Base-by-base conservation (phyloP, 2,797 vertebrate genomes). In the Lepus oiostolus region DNA sequence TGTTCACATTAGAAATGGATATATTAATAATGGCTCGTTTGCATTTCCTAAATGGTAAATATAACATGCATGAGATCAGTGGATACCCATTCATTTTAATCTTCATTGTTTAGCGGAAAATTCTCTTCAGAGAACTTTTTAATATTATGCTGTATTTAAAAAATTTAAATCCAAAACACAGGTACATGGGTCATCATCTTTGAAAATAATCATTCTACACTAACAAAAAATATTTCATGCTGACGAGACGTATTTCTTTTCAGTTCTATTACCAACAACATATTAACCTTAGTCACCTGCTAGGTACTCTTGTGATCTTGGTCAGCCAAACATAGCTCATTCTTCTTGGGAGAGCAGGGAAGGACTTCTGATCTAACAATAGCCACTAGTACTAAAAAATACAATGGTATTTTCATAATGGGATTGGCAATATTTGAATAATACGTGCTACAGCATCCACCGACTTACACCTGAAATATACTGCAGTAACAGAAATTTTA, bases 31-130 rank as follows among this genome's bases (percentile, higher is more conserved):
- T 10, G 28, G 26, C 7, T 83, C 76, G 52, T 2, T 83, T 92
- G 10, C 8, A 80, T 84, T 90, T 95, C 28, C 47, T 75, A 75
- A 70, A 74, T 12, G 88, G 21, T 77, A 90, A 92, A 74, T 88
- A 86, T 67, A 74, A 67, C 5, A 35, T 38, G 22, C 50, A 38
- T 58, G 38, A 42, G 94, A 62, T 84, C 58, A 89, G 85, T 35
- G 19, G 32, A 94, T 10, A 68, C 63, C 10, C 74, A 24, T 21
- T 22, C 52, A 19, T 62, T 70, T 79, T 35, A 30, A 54, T 30
- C 12, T 28, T 19, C 24, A 63, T 68, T 63, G 13, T 88, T 94
- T 22, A 70, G 47, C 60, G 86, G 35, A 82, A 91, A 63, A 26
- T 32, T 75, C 42, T 2, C 32, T 88, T 92, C 32, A 22, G 91